Percentiles rank a stretch among this genome's conserved stretches.
Evolutionary conservation across 2,797 vertebrate species (phyloP).

Genomic region (Salmo trutta): DNA sequence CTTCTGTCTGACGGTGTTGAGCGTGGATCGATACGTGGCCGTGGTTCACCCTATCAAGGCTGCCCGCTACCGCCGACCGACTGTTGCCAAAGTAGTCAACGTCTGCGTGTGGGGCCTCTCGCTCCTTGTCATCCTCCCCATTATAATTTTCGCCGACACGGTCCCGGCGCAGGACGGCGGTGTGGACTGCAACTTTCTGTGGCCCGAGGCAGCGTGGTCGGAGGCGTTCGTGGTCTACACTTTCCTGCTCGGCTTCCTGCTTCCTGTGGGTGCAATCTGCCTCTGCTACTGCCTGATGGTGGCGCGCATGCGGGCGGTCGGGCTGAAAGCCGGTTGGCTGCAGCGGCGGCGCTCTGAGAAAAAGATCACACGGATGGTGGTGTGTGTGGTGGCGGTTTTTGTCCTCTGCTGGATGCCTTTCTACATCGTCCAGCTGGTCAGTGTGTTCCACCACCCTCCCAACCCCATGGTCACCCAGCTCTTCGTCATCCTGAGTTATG

Average conservation of each 20-base stretch:
- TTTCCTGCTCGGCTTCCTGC: slow-evolving; percentile 74
- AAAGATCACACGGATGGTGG: slow-evolving; percentile 78
- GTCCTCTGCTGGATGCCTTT: slow-evolving; percentile 80
- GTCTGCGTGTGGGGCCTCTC: slow-evolving; percentile 75
- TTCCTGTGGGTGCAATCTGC: slow-evolving; percentile 74
- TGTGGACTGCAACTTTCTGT: slow-evolving; percentile 77
- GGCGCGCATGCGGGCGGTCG: slow-evolving; percentile 74
- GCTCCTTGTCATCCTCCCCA: slow-evolving; percentile 73
- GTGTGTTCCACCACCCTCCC: slow-evolving; percentile 69
- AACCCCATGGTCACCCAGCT: slow-evolving; percentile 76
- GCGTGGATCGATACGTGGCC: slow-evolving; percentile 75
- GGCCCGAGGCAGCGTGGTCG: slow-evolving; percentile 74
- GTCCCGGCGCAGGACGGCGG: slow-evolving; percentile 68
- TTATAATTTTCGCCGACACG: slow-evolving; percentile 75
- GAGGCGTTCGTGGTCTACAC: slow-evolving; percentile 77
- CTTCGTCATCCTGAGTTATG: slow-evolving; percentile 78
- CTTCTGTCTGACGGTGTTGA: slow-evolving; percentile 76
- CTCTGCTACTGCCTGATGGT: slow-evolving; percentile 78
- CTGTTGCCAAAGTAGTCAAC: slow-evolving; percentile 75
- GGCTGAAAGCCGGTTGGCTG: slow-evolving; percentile 75
- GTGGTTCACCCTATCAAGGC: slow-evolving; percentile 77
- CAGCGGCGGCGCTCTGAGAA: slow-evolving; percentile 74
- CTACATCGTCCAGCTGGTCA: slow-evolving; percentile 74
- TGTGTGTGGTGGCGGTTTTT: slow-evolving; percentile 74
- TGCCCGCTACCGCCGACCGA: slow-evolving; percentile 73